Evolutionary conservation across 2,888 invertebrate genomes (phyloP), one percentile per base, ranked within the genome.

Genomic region (Copidosoma aretas): DNA sequence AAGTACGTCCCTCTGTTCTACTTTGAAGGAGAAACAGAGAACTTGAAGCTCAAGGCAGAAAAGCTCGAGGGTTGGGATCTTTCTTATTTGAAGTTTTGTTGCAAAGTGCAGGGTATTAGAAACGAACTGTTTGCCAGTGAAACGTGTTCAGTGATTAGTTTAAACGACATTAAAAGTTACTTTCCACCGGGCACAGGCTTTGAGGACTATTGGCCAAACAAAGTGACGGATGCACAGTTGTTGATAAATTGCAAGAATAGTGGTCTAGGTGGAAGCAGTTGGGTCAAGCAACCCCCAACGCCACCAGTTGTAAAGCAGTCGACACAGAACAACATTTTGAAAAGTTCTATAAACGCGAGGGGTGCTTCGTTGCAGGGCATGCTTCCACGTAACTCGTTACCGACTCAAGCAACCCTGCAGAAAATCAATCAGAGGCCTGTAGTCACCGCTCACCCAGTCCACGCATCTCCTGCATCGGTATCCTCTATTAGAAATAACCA

Each of bases 1-100:
- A 94, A 95, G 84, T 95, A 93, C 85, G 96, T 97, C 68, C 97
- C 97, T 19, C 85, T 97, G 63, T 95, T 95, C 84, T 95, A 95
- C 82, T 92, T 92, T 79, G 93, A 93, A 84, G 95, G 95, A 75
- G 94, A 94, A 86, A 95, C 94, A n/a, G 95, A 95, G 83, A 94
- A 93, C 85, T 86, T 95, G 43, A 93, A 93, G 82, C 88, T 91
- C 72, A 93, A 94, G 81, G 93, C 95, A 1, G 93, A 94, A 79
- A 91, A 93, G 82, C 85, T 95, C 49, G 93, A 93, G 80, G 94
- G 94, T 70, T 96, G 95, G 96, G 95, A 95, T 84, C 85, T 95
- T 75, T 93, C 95, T 0, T 96, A 96, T 84, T 86, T 96, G 73
- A 95, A 95, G 84, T 95, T 96, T 84, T 95, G 95, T 85, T 95